These are phyloP conservation scores for Hippolais icterina DNA, from an alignment of 2,113 vertebrate species.

Conservation along the genomic window DNA sequence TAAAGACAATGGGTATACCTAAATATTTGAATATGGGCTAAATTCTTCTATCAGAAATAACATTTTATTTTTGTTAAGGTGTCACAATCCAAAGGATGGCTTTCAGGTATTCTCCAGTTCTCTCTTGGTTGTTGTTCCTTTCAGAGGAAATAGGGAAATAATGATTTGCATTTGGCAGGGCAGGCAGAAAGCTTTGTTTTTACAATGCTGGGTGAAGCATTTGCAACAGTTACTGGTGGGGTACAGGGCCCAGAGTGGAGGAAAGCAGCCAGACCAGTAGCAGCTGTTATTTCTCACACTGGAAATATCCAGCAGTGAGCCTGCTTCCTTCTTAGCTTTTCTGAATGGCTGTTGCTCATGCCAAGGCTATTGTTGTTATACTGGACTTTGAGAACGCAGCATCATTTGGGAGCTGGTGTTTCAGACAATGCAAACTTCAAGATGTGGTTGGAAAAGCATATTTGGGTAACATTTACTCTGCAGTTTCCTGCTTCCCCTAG, in stretches of 20 bases:
- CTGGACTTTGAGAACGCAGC: neutral
- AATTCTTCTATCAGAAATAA: neutral
- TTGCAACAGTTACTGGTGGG: neutral
- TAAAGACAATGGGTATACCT: neutral
- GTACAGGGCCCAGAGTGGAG: fast-evolving
- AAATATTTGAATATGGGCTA: neutral
- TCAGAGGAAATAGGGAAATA: neutral
- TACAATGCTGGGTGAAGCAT: neutral
- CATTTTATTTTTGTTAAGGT: neutral
- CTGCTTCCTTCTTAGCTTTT: neutral
- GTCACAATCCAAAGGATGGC: neutral
- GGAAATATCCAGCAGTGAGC: neutral
- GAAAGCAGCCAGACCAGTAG: neutral
- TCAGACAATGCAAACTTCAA: neutral
- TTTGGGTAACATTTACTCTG: neutral
- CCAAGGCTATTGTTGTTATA: neutral
- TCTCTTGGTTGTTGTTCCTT: neutral
- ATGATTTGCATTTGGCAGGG: neutral
- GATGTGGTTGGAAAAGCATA: neutral
- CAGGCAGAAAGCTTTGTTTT: neutral
- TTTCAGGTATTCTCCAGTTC: neutral
- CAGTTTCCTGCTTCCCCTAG: neutral
- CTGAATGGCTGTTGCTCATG: neutral
- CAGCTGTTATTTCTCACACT: neutral
- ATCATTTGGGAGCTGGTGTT: neutral